phyloP scores from a whole-genome alignment of 2,888 invertebrate genomes.

The Agrochola litura region DNA sequence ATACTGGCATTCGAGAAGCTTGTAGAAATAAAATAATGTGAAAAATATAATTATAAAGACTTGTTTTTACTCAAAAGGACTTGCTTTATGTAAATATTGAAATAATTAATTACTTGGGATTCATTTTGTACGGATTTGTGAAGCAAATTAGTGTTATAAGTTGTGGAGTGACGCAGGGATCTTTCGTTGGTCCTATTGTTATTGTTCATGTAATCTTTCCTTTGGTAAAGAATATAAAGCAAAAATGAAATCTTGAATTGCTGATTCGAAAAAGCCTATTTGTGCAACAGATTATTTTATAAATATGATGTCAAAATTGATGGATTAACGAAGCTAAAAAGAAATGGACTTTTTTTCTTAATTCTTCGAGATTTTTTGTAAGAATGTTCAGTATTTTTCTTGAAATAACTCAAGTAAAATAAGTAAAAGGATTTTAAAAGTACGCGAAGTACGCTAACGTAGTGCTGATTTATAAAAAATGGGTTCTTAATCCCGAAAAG shows the following conservation, averaged over 20 bases:
- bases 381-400: conserved; percentile 15
- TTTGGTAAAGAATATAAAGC: not conserved
- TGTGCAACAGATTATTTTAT: conserved; percentile 3
- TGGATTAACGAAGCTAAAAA: conserved; percentile 21
- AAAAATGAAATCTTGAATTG: not conserved
- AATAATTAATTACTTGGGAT: conserved; percentile 7
- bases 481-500: conserved; percentile 77
- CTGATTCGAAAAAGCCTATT: not conserved
- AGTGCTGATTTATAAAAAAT: conserved; percentile 67
- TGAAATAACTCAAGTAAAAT: conserved; percentile 49
- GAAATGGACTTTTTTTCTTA: not conserved
- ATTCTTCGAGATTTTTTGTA: not conserved
- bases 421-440: conserved; percentile 59
- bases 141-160: not conserved
- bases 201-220: not conserved
- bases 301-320: conserved; percentile 4
- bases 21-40: conserved; percentile 39
- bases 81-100: conserved; percentile 2
- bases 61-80: conserved; percentile 22
- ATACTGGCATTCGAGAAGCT: conserved; percentile 46
- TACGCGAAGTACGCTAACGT: conserved; percentile 55
- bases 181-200: not conserved
- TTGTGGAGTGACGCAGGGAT: conserved; percentile 5
- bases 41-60: conserved; percentile 28
- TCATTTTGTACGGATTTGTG: not conserved